Evolutionary conservation across 2,888 invertebrate genomes (phyloP).

Genomic region (Sphinx pinastri): DNA sequence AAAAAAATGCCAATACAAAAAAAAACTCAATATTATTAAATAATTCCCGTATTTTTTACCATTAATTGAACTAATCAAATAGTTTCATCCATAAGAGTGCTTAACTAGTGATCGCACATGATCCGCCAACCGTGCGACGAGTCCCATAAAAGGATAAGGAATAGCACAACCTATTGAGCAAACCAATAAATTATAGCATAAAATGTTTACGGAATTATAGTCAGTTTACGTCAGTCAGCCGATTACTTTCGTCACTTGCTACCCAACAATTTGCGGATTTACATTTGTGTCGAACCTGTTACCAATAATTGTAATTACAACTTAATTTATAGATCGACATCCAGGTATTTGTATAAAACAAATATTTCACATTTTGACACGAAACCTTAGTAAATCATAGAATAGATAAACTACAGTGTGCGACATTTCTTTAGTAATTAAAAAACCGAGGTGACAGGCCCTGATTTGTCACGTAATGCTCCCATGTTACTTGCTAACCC

Average conservation of each 20-base stretch:
- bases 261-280: constrained; percentile 14
- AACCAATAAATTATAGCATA: constrained; percentile 23
- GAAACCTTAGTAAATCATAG: background rate
- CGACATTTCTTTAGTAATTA: background rate
- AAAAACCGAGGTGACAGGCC: background rate
- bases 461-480: constrained; percentile 15
- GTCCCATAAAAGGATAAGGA: background rate
- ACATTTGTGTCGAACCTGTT: background rate
- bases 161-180: constrained; percentile 2
- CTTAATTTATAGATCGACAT: constrained; percentile 14
- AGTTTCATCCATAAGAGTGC: background rate
- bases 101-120: constrained; percentile 16
- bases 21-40: no score
- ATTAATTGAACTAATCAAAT: background rate
- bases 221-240: background rate
- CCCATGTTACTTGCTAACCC: background rate
- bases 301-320: constrained; percentile 10
- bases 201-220: constrained; percentile 21
- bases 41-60: background rate
- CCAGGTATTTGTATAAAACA: constrained; percentile 14
- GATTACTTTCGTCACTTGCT: constrained; percentile 21
- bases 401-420: background rate
- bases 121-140: background rate
- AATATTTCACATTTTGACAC: background rate
- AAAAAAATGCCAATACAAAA: no score